Conservation (phyloP, 1,140 invertebrate species). For the Micrasema minimum region DNA sequence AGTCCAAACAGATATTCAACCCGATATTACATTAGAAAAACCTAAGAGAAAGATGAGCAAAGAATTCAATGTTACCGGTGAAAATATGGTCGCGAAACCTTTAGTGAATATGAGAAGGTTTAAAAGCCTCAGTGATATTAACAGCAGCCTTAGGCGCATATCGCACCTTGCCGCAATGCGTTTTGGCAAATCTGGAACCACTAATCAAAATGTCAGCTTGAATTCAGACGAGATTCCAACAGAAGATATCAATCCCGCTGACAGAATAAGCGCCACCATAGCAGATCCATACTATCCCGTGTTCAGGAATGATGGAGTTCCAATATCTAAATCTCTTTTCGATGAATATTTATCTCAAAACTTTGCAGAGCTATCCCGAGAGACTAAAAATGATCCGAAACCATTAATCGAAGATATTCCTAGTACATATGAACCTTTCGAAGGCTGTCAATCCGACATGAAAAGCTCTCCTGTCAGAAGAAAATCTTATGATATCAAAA, state of each 20-base stretch:
- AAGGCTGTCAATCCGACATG: slow-evolving; percentile 64
- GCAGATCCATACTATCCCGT: slow-evolving; percentile 81
- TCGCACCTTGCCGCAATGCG: slow-evolving; percentile 65
- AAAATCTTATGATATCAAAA: slow-evolving; percentile 40
- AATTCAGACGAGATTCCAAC: slow-evolving; percentile 58
- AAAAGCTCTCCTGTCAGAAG: slow-evolving; percentile 59
- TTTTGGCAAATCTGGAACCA: slow-evolving; percentile 59
- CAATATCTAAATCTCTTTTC: slow-evolving; percentile 77
- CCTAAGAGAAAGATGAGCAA: slow-evolving; percentile 29
- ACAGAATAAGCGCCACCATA: slow-evolving; percentile 72
- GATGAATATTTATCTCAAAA: slow-evolving; percentile 74
- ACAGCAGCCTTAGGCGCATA: slow-evolving; percentile 67
- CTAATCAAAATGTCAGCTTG: slow-evolving; percentile 61
- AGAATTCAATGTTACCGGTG: slow-evolving; percentile 46
- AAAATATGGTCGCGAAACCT: slow-evolving; percentile 64
- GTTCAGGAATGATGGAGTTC: slow-evolving; percentile 76
- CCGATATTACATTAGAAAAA: slow-evolving; percentile 2
- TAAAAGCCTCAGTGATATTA: slow-evolving; percentile 67
- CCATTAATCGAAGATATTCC: background rate
- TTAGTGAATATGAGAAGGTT: slow-evolving; percentile 59
- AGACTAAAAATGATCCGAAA: slow-evolving; percentile 45
- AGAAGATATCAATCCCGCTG: slow-evolving; percentile 59
- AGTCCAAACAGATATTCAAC: background rate
- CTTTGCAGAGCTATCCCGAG: slow-evolving; percentile 65
- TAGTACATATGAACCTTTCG: slow-evolving; percentile 58